Percentiles rank a stretch among this genome's conserved stretches.
phyloP scores from a whole-genome alignment of 1,140 invertebrate genomes.

The Brachionus manjavacas region DNA sequence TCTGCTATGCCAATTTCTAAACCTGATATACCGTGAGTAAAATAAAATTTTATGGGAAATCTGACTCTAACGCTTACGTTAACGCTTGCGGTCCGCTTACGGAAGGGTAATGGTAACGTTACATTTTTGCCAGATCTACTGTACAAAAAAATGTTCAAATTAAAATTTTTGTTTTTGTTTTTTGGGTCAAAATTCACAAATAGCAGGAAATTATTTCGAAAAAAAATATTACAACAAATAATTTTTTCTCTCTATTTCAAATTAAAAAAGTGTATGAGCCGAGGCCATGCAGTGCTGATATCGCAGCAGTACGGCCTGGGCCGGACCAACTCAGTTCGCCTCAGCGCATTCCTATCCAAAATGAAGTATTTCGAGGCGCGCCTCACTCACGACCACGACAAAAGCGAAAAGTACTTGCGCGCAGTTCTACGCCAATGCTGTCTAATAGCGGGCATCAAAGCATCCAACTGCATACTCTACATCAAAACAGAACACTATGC shows the following conservation, averaged over 20 bases:
- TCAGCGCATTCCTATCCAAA: constrained; percentile 52
- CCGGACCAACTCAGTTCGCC: constrained; percentile 49
- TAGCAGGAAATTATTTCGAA: too few relatives aligned
- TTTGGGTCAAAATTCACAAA: too few relatives aligned
- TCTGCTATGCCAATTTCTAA: too few relatives aligned
- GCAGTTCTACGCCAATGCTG: constrained; percentile 52
- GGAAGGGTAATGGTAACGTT: too few relatives aligned
- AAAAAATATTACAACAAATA: too few relatives aligned
- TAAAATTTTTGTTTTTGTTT: too few relatives aligned
- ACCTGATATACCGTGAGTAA: too few relatives aligned
- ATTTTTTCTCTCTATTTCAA: background rate
- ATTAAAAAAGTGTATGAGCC: constrained; percentile 48
- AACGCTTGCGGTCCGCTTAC: too few relatives aligned
- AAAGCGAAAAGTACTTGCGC: constrained; percentile 47
- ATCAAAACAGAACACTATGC: constrained; percentile 21
- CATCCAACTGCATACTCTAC: constrained; percentile 51
- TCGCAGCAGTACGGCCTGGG: constrained; percentile 51
- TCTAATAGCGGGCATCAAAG: constrained; percentile 50
- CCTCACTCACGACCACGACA: constrained; percentile 46
- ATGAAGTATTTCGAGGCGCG: constrained; percentile 54
- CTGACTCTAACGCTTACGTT: too few relatives aligned
- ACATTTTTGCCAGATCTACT: too few relatives aligned
- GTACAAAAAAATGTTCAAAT: too few relatives aligned
- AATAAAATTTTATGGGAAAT: too few relatives aligned
- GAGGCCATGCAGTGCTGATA: constrained; percentile 53